A percentile compares a stretch with the other conserved stretches of the same genome.
These are phyloP conservation scores for Eilema griseolum DNA, from an alignment of 2,888 invertebrate genomes.

Conservation along the genomic window DNA sequence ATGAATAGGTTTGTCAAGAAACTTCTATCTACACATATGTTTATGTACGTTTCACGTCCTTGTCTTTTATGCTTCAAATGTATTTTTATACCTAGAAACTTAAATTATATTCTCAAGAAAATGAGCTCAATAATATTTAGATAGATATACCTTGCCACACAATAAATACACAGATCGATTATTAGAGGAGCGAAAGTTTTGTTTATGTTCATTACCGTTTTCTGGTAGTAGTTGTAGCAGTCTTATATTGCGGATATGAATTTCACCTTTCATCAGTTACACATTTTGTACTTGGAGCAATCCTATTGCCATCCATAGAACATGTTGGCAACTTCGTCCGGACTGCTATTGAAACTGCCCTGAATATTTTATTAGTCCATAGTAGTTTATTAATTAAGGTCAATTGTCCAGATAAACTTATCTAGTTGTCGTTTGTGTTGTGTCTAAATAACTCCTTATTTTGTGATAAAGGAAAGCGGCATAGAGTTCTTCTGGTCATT, in stretches of 20 bases:
- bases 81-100: no score
- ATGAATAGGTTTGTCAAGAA: slow-evolving; percentile 14
- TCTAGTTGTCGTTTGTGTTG: slow-evolving; percentile 1
- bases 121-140: no score
- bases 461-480: background rate
- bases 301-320: background rate
- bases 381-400: slow-evolving; percentile 13
- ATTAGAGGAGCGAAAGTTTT: no score
- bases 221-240: no score
- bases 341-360: background rate
- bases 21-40: background rate
- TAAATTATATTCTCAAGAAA: background rate
- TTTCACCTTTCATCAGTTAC: background rate
- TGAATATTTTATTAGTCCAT: slow-evolving; percentile 11
- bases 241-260: no score
- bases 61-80: background rate
- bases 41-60: background rate
- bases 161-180: no score
- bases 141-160: no score
- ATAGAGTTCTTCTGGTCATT: background rate
- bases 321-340: background rate
- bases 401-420: background rate
- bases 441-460: background rate
- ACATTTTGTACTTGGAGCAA: background rate
- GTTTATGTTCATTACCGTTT: no score